Evolutionary conservation across 2,888 invertebrate species (phyloP), one percentile per base, ranked within the genome.

Genomic region (Rosalia funebris): DNA sequence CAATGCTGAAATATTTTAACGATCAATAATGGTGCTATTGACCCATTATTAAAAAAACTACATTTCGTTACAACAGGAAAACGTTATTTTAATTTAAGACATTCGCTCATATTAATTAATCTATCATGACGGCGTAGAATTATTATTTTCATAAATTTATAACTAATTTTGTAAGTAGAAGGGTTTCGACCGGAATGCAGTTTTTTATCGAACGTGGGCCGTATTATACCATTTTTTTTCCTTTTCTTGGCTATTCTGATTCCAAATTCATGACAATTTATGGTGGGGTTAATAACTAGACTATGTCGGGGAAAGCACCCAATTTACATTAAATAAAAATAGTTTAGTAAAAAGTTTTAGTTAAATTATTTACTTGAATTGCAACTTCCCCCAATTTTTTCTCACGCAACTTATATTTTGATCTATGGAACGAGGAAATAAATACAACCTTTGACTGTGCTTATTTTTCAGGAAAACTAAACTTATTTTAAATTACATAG

Each of bases 21-120:
- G 56, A 56, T 56, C 56, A 41, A 34, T 56, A 47, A 56, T 56
- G 56, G 56, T 56, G 56, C 47, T 56, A 41, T 56, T 56, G 56
- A 56, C 56, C 56, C 47, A 56, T 41, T 34, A 47, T 47, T 48
- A 52, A 39, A 56, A 56, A 56, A 56, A 41, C 41, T 42, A 31
- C 25, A 31, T 42, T 37, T 53, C 19, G 53, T 42, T 42, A 53
- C 42, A 42, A 42, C 53, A 39, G 53, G 53, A 53, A 53, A 53
- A 32, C 53, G 53, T 42, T 53, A 32, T 53, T 53, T 53, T 53
- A 53, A 53, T 53, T 50, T 41, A 15, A 53, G 53, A 53, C 41
- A 53, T 53, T 41, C 32, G 53, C 32, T 42, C 42, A 42, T 53
- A 53, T 52, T 41, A 53, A 53, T 52, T 52, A 52, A 52, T 42